Conservation (phyloP, 2,888 invertebrate species). For the Dolomedes plantarius region DNA sequence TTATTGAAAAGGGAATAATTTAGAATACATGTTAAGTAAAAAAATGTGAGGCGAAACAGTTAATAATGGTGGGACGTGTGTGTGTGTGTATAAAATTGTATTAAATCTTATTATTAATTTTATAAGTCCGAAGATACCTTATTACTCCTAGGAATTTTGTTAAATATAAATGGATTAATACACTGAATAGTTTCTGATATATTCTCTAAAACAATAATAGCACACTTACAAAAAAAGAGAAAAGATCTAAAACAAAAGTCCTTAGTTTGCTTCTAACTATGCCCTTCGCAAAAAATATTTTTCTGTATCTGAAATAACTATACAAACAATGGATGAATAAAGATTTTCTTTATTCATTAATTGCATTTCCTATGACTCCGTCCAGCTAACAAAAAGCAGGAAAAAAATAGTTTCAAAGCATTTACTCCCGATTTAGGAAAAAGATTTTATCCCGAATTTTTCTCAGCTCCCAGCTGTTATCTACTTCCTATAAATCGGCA, state of each 20-base stretch:
- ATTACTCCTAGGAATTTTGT: too few species aligned
- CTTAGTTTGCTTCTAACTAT: not conserved
- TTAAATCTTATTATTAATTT: too few species aligned
- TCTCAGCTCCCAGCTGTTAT: slow-evolving; percentile 57
- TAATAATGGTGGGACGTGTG: too few species aligned
- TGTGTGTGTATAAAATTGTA: too few species aligned
- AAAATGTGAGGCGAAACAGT: too few species aligned
- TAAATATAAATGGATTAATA: too few species aligned
- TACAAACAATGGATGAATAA: slow-evolving; percentile 12
- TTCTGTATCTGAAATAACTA: not conserved
- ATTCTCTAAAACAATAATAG: too few species aligned
- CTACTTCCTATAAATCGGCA: slow-evolving; percentile 45
- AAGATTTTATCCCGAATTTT: slow-evolving; percentile 20
- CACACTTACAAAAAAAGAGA: too few species aligned
- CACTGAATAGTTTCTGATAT: too few species aligned
- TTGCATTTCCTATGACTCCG: not conserved
- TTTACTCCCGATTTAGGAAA: not conserved
- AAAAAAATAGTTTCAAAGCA: not conserved
- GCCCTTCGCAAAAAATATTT: not conserved
- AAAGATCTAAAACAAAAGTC: not conserved
- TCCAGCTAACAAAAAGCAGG: not conserved
- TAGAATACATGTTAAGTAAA: too few species aligned
- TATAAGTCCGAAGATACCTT: too few species aligned
- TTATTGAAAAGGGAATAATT: too few species aligned
- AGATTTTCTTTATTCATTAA: not conserved